Evolutionary conservation across 2,888 invertebrate species (phyloP).

Genomic region (Thymelicus acteon): DNA sequence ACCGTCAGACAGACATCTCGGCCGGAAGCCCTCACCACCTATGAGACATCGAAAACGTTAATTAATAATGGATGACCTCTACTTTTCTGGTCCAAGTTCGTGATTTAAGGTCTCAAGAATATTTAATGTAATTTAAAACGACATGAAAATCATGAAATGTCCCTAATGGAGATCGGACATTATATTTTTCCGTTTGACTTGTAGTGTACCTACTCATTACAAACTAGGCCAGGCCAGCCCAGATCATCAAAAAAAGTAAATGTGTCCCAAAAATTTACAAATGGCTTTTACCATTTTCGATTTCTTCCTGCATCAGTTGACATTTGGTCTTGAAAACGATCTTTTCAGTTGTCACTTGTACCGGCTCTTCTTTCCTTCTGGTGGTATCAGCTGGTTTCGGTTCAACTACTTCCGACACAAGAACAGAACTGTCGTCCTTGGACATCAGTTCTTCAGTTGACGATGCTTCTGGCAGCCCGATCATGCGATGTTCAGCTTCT

Average conservation of each 20-base stretch:
- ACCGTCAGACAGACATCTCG: conserved; percentile 89
- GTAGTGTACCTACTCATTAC: not conserved
- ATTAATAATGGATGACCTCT: no score
- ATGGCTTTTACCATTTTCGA: conserved; percentile 64
- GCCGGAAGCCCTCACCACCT: conserved; percentile 76
- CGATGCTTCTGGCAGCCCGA: conserved; percentile 42
- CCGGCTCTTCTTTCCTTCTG: conserved; percentile 52
- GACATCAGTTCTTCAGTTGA: conserved; percentile 47
- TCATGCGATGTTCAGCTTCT: conserved; percentile 48
- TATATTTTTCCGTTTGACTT: no score
- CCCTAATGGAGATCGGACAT: no score
- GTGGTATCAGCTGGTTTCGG: conserved; percentile 69
- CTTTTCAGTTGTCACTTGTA: conserved; percentile 62
- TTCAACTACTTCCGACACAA: conserved; percentile 65
- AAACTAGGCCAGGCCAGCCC: not conserved
- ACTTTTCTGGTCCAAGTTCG: no score
- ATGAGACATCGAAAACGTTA: no score
- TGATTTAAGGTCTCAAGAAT: no score
- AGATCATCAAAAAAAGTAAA: no score
- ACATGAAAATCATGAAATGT: no score
- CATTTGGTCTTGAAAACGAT: conserved; percentile 81
- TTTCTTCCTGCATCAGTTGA: conserved; percentile 79
- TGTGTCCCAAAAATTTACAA: not conserved
- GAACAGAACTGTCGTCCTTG: conserved; percentile 53
- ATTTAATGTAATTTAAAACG: no score